Percentiles rank a stretch among this genome's conserved stretches.
phyloP scores from a whole-genome alignment of 2,888 invertebrate species.

The Apamea monoglypha region DNA sequence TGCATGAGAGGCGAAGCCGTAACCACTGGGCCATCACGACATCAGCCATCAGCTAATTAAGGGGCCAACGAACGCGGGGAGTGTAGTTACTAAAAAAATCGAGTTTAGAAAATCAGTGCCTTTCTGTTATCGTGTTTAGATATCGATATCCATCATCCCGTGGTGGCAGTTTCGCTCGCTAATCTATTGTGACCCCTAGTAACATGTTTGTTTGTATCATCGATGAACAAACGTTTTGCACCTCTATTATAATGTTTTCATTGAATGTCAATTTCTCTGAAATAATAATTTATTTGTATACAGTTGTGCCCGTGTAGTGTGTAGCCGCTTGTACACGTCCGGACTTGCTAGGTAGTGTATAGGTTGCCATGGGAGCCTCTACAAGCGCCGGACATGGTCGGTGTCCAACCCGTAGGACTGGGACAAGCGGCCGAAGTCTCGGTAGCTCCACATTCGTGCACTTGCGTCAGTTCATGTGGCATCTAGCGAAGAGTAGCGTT shows the following conservation, averaged over 20 bases:
- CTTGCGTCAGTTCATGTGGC: background rate
- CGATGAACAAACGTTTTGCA: background rate
- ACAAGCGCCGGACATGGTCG: background rate
- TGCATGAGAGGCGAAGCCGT: background rate
- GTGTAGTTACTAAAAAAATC: background rate
- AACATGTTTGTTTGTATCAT: background rate
- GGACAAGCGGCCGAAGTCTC: background rate
- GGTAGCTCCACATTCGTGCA: slow-evolving; percentile 1
- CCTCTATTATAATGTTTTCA: background rate
- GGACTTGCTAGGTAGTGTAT: too few relatives aligned
- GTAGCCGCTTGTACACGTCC: background rate
- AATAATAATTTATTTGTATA: background rate
- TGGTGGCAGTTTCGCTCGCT: background rate
- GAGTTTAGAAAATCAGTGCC: background rate
- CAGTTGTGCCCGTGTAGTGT: background rate
- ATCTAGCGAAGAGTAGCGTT: background rate
- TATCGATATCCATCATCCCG: background rate
- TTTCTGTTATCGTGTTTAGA: background rate
- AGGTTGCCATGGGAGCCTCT: background rate
- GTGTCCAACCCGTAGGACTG: background rate
- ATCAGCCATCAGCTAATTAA: background rate
- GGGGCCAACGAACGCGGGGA: background rate
- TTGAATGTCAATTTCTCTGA: background rate
- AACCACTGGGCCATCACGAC: background rate
- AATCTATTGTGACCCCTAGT: background rate